Evolutionary conservation across 2,888 invertebrate genomes (phyloP).

Genomic region (Thysanoteuthis rhombus): DNA sequence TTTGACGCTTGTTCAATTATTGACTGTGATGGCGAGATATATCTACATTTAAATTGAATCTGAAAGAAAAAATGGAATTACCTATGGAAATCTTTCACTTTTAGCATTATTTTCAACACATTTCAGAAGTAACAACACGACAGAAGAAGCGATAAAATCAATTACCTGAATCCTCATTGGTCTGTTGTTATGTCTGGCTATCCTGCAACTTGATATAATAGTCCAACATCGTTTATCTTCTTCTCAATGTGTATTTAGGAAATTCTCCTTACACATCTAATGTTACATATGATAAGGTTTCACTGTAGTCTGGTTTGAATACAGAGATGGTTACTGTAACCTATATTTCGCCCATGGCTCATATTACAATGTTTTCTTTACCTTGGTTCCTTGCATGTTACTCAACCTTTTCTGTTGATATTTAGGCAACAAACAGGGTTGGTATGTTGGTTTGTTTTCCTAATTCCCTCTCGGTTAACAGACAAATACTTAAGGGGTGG

Average conservation of each 20-base stretch:
- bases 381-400: not conserved
- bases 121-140: no score
- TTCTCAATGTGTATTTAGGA: not conserved
- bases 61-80: no score
- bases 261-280: not conserved
- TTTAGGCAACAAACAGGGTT: not conserved
- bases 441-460: not conserved
- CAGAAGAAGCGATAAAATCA: no score
- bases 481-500: no score
- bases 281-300: not conserved
- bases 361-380: not conserved
- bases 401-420: not conserved
- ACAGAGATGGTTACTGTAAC: not conserved
- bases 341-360: not conserved
- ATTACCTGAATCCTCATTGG: no score
- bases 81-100: no score
- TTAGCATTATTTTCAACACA: no score
- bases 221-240: not conserved
- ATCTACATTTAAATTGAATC: no score
- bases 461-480: not conserved
- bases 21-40: no score
- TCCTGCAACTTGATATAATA: not conserved
- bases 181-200: no score
- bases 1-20: no score
- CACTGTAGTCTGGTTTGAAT: not conserved